Percentiles rank a stretch among this genome's conserved stretches.
Evolutionary conservation across 2,797 vertebrate genomes (phyloP).

Genomic region (Brotula barbata): DNA sequence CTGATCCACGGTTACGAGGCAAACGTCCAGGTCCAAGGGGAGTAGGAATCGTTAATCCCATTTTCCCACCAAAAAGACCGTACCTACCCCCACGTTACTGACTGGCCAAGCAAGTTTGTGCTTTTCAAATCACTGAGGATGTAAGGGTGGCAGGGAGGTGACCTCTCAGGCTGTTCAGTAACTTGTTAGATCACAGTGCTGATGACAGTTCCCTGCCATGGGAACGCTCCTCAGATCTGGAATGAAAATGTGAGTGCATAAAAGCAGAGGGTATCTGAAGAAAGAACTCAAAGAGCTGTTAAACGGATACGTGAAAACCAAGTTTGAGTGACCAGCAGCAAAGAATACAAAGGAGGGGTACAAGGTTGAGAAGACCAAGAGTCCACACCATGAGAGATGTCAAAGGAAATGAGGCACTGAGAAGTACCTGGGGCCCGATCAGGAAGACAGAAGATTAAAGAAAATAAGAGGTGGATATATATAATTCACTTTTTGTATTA

Average conservation of each 20-base stretch:
- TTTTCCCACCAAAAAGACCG: slow-evolving; percentile 90
- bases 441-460: slow-evolving; percentile 73
- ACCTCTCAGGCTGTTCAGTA: slow-evolving; percentile 10
- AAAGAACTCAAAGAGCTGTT: slow-evolving; percentile 14
- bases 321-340: neutral
- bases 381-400: slow-evolving; percentile 38
- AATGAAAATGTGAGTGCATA: slow-evolving; percentile 26
- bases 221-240: slow-evolving; percentile 13
- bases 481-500: slow-evolving; percentile 70
- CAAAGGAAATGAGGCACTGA: slow-evolving; percentile 46
- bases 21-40: slow-evolving; percentile 83
- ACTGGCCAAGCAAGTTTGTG: slow-evolving; percentile 50
- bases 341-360: slow-evolving; percentile 11
- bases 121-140: slow-evolving; percentile 26
- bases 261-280: slow-evolving; percentile 23
- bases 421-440: slow-evolving; percentile 56
- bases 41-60: slow-evolving; percentile 76
- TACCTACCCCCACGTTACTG: slow-evolving; percentile 90
- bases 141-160: neutral
- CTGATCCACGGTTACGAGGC: slow-evolving; percentile 79
- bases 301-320: slow-evolving; percentile 14
- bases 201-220: neutral
- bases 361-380: slow-evolving; percentile 14
- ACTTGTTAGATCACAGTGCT: neutral
- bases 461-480: slow-evolving; percentile 80